These are phyloP conservation scores for Torymus tubicola DNA, from an alignment of 2,888 invertebrate species.

Conservation along the genomic window DNA sequence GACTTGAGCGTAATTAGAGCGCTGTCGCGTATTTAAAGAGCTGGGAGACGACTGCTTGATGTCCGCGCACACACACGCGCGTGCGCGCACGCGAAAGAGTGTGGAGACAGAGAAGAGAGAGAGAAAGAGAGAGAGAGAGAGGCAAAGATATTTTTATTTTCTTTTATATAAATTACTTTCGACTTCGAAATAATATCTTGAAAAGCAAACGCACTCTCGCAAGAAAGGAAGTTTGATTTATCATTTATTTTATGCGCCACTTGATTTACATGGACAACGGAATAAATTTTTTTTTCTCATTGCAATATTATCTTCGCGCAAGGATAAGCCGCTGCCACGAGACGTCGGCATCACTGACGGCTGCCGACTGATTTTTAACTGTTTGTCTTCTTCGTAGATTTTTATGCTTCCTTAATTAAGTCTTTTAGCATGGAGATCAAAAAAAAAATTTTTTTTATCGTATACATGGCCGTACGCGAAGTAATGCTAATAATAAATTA, in stretches of 20 bases:
- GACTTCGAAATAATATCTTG: conserved; percentile 56
- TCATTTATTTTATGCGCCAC: neutral
- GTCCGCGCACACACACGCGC: no score
- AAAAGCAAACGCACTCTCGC: conserved; percentile 50
- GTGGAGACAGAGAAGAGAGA: no score
- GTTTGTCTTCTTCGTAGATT: conserved; percentile 8
- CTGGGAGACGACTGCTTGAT: conserved; percentile 17
- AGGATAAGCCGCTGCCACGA: conserved; percentile 24
- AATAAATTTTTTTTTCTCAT: conserved; percentile 4
- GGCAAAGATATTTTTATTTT: neutral
- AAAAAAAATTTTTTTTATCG: no score
- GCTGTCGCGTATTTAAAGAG: conserved; percentile 41
- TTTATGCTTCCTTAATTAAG: neutral
- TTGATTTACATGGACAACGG: neutral
- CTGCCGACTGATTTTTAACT: no score
- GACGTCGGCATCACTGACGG: no score
- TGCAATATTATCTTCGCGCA: conserved; percentile 15
- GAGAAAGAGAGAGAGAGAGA: no score
- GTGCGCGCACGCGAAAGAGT: no score
- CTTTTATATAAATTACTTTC: conserved; percentile 54
- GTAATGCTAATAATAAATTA: neutral
- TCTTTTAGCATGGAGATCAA: neutral
- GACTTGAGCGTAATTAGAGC: conserved; percentile 52
- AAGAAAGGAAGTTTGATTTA: conserved; percentile 28
- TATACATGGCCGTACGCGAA: neutral